These are phyloP conservation scores for Poliocrania exsul DNA, from an alignment of 2,797 vertebrate genomes.

Conservation along the genomic window DNA sequence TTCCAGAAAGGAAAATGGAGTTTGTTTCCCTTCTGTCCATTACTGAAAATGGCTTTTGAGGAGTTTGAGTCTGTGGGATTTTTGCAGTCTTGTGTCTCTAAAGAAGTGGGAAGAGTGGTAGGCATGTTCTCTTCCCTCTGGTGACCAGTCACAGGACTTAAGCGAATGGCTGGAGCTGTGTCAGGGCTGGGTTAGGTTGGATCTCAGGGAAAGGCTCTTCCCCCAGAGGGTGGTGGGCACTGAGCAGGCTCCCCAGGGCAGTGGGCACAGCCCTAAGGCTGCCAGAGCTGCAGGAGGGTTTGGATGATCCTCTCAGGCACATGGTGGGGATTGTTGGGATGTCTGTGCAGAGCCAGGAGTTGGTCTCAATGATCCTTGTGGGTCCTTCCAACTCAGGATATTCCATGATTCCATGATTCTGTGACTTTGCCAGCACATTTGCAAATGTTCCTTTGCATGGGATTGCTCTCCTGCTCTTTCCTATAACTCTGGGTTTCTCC, in stretches of 20 bases:
- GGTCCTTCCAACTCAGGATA: background rate
- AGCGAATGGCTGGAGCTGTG: background rate
- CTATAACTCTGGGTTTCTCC: background rate
- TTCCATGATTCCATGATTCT: background rate
- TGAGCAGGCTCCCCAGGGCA: background rate
- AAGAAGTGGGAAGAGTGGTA: background rate
- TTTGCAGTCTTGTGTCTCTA: background rate
- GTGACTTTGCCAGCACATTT: background rate
- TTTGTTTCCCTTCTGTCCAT: conserved; percentile 2
- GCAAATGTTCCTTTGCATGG: background rate
- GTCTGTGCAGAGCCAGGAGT: rapidly evolving
- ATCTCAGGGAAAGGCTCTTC: rapidly evolving
- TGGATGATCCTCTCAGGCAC: rapidly evolving
- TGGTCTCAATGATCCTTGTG: rapidly evolving
- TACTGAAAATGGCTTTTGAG: background rate
- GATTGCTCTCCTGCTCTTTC: background rate
- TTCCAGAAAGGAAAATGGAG: background rate
- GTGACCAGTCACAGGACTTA: background rate
- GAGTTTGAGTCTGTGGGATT: background rate
- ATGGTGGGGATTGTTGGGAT: background rate
- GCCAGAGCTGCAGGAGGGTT: background rate
- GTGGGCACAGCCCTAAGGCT: background rate
- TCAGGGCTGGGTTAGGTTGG: rapidly evolving
- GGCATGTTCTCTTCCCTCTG: background rate
- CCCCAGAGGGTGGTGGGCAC: background rate